A percentile compares a stretch with the other conserved stretches of the same genome.
phyloP scores from a whole-genome alignment of 2,113 vertebrate species.

The Lepidiolamprologus cunningtoni region DNA sequence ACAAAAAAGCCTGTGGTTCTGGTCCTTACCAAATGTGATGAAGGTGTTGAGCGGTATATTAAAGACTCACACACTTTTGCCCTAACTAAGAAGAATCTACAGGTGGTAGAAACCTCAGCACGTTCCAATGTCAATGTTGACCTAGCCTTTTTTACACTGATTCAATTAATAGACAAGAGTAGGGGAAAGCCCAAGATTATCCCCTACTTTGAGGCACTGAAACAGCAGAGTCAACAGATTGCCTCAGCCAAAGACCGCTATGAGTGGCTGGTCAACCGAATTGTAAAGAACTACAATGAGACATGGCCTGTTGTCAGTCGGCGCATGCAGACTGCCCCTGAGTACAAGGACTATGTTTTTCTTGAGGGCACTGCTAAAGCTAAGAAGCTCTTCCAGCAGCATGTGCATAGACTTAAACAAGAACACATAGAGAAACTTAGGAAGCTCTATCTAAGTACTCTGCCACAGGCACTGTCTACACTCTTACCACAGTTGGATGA shows the following conservation, averaged over 20 bases:
- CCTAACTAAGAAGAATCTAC: conserved; percentile 92
- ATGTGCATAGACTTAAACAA: conserved; percentile 87
- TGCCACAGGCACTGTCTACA: conserved; percentile 81
- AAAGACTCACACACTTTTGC: conserved; percentile 92
- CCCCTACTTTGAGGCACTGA: conserved; percentile 93
- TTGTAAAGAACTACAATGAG: conserved; percentile 90
- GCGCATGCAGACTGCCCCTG: conserved; percentile 79
- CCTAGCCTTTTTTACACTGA: conserved; percentile 87
- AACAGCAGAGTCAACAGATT: conserved; percentile 96
- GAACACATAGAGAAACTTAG: conserved; percentile 90
- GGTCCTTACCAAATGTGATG: conserved; percentile 93
- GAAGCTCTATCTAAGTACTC: conserved; percentile 75
- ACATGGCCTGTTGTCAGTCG: conserved; percentile 74
- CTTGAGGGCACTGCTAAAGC: conserved; percentile 91
- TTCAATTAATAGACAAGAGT: conserved; percentile 88
- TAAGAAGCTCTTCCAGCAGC: conserved; percentile 92
- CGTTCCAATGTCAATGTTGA: conserved; percentile 95
- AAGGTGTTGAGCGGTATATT: conserved; percentile 96
- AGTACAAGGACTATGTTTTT: conserved; percentile 92
- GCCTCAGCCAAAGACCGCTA: conserved; percentile 93
- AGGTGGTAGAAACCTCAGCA: conserved; percentile 95
- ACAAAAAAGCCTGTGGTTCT: conserved; percentile 92
- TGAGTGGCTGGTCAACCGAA: conserved; percentile 85
- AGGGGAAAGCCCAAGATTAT: conserved; percentile 92
- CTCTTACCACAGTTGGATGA: conserved; percentile 85